phyloP scores from a whole-genome alignment of 2,113 vertebrate genomes.

The Vulpes ferrilata region DNA sequence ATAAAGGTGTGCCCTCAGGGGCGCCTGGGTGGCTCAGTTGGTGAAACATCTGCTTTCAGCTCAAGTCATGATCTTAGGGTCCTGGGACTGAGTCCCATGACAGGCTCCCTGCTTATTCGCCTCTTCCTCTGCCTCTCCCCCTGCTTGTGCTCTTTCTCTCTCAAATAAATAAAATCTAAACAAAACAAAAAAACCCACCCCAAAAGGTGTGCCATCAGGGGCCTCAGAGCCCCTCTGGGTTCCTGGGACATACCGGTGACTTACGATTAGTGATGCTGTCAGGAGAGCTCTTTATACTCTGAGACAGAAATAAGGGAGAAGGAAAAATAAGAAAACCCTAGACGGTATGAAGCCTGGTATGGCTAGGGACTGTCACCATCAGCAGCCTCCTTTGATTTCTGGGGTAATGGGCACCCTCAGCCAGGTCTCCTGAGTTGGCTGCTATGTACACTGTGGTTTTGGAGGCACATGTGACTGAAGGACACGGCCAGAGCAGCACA shows the following conservation, averaged over 20 bases:
- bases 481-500: not conserved
- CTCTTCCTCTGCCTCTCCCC: too few relatives aligned
- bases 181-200: too few relatives aligned
- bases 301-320: not conserved
- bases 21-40: not conserved
- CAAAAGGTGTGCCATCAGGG: not conserved
- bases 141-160: too few relatives aligned
- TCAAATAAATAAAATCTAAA: too few relatives aligned
- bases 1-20: not conserved
- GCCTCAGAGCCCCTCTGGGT: not conserved
- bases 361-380: not conserved
- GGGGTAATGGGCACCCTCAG: rapidly evolving
- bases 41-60: too few relatives aligned
- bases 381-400: not conserved
- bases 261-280: not conserved
- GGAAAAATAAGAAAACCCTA: not conserved
- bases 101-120: too few relatives aligned
- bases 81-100: too few relatives aligned
- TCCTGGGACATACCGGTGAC: not conserved
- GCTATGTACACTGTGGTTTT: not conserved
- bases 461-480: not conserved
- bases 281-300: not conserved
- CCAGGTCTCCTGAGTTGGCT: too few relatives aligned
- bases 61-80: too few relatives aligned
- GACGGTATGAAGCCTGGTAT: not conserved